These are phyloP conservation scores for Apodemia hepburni DNA, from an alignment of 2,888 invertebrate species.

Conservation along the genomic window DNA sequence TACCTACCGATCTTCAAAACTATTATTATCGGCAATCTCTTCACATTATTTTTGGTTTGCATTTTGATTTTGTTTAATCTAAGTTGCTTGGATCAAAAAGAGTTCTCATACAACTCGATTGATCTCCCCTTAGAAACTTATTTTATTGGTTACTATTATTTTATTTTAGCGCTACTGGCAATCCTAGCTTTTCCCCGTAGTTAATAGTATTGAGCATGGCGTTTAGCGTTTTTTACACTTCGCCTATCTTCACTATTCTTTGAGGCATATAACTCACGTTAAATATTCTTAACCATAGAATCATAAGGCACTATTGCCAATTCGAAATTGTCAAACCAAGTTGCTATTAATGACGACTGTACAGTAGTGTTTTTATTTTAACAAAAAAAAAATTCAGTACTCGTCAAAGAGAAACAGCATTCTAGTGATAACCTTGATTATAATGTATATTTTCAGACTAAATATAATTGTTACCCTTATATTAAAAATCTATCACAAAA, in stretches of 20 bases:
- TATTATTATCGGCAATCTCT: slow-evolving; percentile 31
- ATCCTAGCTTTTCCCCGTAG: slow-evolving; percentile 59
- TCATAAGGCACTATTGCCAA: not conserved
- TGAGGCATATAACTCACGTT: slow-evolving; percentile 36
- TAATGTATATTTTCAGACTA: not conserved
- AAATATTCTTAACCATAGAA: slow-evolving; percentile 22
- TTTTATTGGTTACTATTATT: slow-evolving; percentile 29
- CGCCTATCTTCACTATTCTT: slow-evolving; percentile 51
- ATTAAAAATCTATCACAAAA: not conserved
- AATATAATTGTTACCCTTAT: not conserved
- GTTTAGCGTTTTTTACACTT: slow-evolving; percentile 54
- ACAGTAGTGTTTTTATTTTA: not conserved
- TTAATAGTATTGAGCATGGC: slow-evolving; percentile 56
- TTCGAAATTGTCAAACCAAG: not conserved
- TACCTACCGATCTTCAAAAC: slow-evolving; percentile 13
- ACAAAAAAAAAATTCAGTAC: not conserved
- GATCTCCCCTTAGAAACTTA: slow-evolving; percentile 29
- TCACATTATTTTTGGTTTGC: slow-evolving; percentile 64
- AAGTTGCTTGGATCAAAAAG: slow-evolving; percentile 48
- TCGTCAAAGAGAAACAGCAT: not conserved
- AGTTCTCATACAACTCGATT: slow-evolving; percentile 28
- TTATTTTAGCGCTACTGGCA: slow-evolving; percentile 51
- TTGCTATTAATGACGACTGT: not conserved
- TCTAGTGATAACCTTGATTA: not conserved
- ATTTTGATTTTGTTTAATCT: slow-evolving; percentile 48